These are phyloP conservation scores for Leptodactylus fallax DNA, from an alignment of 2,797 vertebrate genomes.

Conservation along the genomic window DNA sequence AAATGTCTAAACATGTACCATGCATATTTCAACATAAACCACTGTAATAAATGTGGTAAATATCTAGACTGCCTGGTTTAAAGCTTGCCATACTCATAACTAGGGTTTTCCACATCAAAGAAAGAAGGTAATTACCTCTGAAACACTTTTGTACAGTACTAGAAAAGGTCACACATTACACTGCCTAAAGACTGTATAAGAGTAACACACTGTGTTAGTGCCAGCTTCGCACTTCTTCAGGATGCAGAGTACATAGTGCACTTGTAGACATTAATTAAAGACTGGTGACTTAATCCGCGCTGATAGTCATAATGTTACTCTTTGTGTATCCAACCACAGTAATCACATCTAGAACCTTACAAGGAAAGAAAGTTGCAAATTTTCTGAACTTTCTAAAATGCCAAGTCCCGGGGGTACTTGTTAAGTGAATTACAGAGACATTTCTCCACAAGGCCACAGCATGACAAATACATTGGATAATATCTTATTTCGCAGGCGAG, in stretches of 20 bases:
- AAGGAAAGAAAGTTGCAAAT: conserved; percentile 35
- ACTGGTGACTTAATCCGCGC: neutral
- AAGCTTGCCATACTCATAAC: no score
- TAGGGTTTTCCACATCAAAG: neutral
- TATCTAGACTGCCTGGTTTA: no score
- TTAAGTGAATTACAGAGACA: conserved; percentile 57
- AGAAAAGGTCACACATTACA: neutral
- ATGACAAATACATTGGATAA: conserved; percentile 23
- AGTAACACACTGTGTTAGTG: neutral
- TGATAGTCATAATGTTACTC: conserved; percentile 28
- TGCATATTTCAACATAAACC: no score
- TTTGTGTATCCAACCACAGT: conserved; percentile 28
- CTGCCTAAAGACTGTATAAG: neutral
- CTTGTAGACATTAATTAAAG: conserved; percentile 17
- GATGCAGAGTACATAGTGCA: neutral
- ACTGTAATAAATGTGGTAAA: no score
- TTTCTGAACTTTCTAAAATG: conserved; percentile 58
- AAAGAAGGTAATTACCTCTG: neutral
- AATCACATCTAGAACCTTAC: conserved; percentile 27
- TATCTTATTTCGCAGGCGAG: conserved; percentile 12
- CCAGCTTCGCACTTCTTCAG: neutral
- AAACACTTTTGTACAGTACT: neutral
- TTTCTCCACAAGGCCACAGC: conserved; percentile 41
- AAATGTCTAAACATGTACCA: no score
- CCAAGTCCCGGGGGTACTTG: conserved; percentile 50